These are phyloP conservation scores for Anthophora plumipes DNA, from an alignment of 2,888 invertebrate genomes.

Conservation along the genomic window DNA sequence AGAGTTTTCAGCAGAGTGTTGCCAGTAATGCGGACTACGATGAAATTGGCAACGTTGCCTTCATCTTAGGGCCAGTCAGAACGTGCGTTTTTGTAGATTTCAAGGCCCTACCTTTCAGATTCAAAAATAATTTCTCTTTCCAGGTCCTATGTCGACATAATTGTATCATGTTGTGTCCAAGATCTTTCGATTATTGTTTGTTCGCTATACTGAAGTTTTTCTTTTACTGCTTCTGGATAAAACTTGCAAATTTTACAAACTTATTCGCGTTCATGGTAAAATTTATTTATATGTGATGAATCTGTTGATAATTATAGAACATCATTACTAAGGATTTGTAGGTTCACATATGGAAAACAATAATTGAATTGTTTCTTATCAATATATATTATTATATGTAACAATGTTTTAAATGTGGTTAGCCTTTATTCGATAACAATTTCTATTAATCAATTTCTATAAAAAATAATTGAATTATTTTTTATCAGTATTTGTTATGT, in stretches of 20 bases:
- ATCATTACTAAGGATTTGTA: too few species aligned
- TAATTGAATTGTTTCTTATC: not conserved
- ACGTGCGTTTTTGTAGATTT: conserved; percentile 77
- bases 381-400: too few species aligned
- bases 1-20: conserved; percentile 54
- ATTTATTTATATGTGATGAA: not conserved
- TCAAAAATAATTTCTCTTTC: conserved; percentile 71
- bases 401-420: too few species aligned
- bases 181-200: not conserved
- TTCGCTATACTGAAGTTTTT: not conserved
- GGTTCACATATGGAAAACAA: not conserved
- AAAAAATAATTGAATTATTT: too few species aligned
- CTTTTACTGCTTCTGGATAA: not conserved
- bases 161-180: conserved; percentile 74
- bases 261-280: not conserved
- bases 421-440: too few species aligned
- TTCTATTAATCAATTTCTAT: too few species aligned
- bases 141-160: conserved; percentile 74
- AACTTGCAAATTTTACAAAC: not conserved
- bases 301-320: too few species aligned
- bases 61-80: conserved; percentile 66
- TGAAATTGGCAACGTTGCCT: conserved; percentile 66
- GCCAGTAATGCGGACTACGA: conserved; percentile 27
- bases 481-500: too few species aligned
- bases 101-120: conserved; percentile 78